Evolutionary conservation across 2,797 vertebrate species (phyloP), one percentile per base, ranked within the genome.

Genomic region (Clarias laeviceps): DNA sequence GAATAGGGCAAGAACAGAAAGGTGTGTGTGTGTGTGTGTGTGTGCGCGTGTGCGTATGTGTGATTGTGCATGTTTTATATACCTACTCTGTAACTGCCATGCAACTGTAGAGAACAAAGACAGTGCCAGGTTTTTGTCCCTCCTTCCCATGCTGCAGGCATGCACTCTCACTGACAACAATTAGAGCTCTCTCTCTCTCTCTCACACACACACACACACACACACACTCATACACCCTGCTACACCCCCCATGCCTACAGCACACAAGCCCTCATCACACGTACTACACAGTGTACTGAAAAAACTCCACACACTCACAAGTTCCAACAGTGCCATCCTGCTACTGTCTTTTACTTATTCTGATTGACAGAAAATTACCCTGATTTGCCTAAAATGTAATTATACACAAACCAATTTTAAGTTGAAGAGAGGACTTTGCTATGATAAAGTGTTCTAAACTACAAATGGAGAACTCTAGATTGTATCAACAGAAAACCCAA

Each of bases 51-150:
- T 88, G 87, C 86, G 85, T 85, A 86, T 85, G 83, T 85, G 88
- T 87, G 85, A 76, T 83, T 12, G 86, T 81, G 80, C 68, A 57
- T 70, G 62, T 77, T 85, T 74, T 88, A 83, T 88, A 88, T 90
- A 84, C 84, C 82, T 87, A 45, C 82, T 85, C 80, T 65, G 50
- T 83, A 89, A 90, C 90, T 82, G 83, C 87, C 86, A 84, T 50
- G 83, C 87, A 90, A 84, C 88, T 88, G 84, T 89, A 89, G 89
- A 91, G 93, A 94, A 95, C 94, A 95, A 95, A 95, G 93, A 94
- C 86, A 86, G 62, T 94, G 91, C 91, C 91, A 88, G 90, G 92
- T 93, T 89, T 92, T 91, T 78, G 76, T 91, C 90, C 92, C 91
- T 92, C 93, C 94, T 95, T 95, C 93, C 93, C 91, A 86, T 92